Base-by-base conservation (phyloP, 2,888 invertebrate species). In the Cepaea hortensis region DNA sequence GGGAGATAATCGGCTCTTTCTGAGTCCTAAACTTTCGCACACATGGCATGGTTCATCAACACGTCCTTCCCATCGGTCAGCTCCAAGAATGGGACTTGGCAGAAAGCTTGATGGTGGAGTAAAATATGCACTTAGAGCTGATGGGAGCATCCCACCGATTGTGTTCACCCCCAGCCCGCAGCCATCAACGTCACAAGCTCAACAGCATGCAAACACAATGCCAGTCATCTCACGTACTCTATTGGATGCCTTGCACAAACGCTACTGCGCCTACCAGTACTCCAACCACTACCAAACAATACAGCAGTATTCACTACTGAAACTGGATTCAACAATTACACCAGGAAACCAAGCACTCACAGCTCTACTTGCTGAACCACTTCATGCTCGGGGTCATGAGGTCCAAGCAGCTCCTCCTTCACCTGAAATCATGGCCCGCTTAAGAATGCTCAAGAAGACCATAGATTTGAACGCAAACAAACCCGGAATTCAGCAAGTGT, bases 211-310 rank as follows among this genome's bases (percentile, higher is more conserved):
- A 50, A 81, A 87, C 70, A 89, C 88, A 20, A 70, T 90, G 79
- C 89, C 89, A 3, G 82, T 87, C n/a, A 89, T 90, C 75, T 90
- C 90, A 23, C 90, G 90, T 80, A 91, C 92, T 20, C 85, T 93
- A 9, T 86, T 93, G 75, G 93, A 93, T 88, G 90, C 91, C 73
- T 90, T 93, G 91, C 93, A 93, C 87, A 93, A 92, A 84, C 91
- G 91, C 73, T 91, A 92, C 87, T 93, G 92, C 90, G 88, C 92
- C 46, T 91, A 92, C 85, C 92, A 93, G 87, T 93, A 92, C 87
- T 81, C 88, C 35, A 87, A 89, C 81, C 83, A 88, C 15, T 77
- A 62, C 50, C 72, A 76, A 62, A 72, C 85, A 7, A 55, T 85
- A 7, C 86, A 82, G 18, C 73, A 81, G 13, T 76, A 48, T 62